phyloP scores from a whole-genome alignment of 2,888 invertebrate genomes.

The Ernsta delagoae region DNA sequence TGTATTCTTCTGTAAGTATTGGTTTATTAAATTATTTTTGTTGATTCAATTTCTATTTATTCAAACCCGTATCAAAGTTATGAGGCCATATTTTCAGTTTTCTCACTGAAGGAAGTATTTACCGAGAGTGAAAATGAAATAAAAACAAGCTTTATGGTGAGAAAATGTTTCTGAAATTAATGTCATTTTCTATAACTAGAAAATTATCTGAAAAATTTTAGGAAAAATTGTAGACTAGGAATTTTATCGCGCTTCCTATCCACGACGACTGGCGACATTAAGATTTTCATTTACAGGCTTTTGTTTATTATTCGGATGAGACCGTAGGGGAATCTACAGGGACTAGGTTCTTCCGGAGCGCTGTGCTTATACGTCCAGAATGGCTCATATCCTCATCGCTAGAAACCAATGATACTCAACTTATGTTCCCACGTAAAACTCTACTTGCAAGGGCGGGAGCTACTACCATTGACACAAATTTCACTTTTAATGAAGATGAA shows the following conservation, averaged over 20 bases:
- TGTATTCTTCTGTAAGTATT: constrained; percentile 62
- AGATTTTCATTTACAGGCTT: constrained; percentile 56
- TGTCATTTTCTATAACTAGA: background rate
- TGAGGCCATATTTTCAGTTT: constrained; percentile 46
- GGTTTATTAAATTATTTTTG: background rate
- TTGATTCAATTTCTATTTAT: too few relatives aligned
- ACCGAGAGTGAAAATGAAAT: constrained; percentile 61
- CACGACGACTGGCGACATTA: too few relatives aligned
- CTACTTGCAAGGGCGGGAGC: constrained; percentile 72
- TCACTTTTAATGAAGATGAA: constrained; percentile 73
- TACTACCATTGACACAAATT: constrained; percentile 59
- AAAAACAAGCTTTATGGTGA: constrained; percentile 71
- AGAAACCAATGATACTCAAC: constrained; percentile 50
- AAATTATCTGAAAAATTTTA: too few relatives aligned
- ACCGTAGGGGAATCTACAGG: constrained; percentile 52
- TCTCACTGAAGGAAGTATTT: constrained; percentile 51
- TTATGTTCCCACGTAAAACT: constrained; percentile 68
- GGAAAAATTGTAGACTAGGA: too few relatives aligned
- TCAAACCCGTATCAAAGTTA: too few relatives aligned
- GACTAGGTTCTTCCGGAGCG: constrained; percentile 61
- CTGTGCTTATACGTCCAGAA: constrained; percentile 61
- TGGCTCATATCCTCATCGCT: constrained; percentile 69
- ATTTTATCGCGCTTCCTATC: too few relatives aligned
- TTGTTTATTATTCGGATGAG: constrained; percentile 70
- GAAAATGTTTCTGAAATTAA: constrained; percentile 21